Evolutionary conservation across 2,797 vertebrate genomes (phyloP).

Genomic region (Clarias pachynema): DNA sequence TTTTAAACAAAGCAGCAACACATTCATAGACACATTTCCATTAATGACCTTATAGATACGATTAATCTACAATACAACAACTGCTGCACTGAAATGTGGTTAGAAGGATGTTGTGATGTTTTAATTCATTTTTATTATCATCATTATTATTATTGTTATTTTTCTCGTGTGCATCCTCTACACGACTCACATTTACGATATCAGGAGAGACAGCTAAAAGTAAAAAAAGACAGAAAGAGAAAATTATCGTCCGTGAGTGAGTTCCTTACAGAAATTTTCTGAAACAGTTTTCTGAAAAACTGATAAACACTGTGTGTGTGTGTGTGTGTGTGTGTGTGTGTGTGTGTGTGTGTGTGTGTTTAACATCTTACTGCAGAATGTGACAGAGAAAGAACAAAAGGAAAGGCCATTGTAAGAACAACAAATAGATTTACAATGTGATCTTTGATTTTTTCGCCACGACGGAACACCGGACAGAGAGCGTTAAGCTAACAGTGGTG

Average conservation of each 20-base stretch:
- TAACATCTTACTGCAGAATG: constrained; percentile 83
- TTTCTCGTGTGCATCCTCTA: constrained; percentile 86
- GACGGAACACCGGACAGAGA: constrained; percentile 85
- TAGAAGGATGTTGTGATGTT: constrained; percentile 71
- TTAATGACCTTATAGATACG: constrained; percentile 12
- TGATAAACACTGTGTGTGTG: constrained; percentile 78
- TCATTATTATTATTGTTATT: constrained; percentile 78
- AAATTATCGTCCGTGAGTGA: constrained; percentile 80
- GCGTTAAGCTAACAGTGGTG: constrained; percentile 85
- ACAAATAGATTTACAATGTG: constrained; percentile 79
- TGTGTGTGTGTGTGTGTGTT: not conserved
- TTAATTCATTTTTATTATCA: constrained; percentile 58
- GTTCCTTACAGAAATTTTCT: constrained; percentile 77
- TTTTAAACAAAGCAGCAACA: constrained; percentile 22
- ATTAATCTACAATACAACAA: constrained; percentile 27
- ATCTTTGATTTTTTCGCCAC: constrained; percentile 81
- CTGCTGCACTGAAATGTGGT: constrained; percentile 67
- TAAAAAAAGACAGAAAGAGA: constrained; percentile 44
- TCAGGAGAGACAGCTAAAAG: constrained; percentile 84
- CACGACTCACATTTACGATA: constrained; percentile 90
- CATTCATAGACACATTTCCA: constrained; percentile 10
- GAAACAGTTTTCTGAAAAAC: constrained; percentile 74
- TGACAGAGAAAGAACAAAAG: constrained; percentile 81
- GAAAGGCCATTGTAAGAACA: constrained; percentile 79
- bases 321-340: too few relatives aligned